These are phyloP conservation scores for Malacoctenus gilli DNA, from an alignment of 2,797 vertebrate species.

Conservation along the genomic window DNA sequence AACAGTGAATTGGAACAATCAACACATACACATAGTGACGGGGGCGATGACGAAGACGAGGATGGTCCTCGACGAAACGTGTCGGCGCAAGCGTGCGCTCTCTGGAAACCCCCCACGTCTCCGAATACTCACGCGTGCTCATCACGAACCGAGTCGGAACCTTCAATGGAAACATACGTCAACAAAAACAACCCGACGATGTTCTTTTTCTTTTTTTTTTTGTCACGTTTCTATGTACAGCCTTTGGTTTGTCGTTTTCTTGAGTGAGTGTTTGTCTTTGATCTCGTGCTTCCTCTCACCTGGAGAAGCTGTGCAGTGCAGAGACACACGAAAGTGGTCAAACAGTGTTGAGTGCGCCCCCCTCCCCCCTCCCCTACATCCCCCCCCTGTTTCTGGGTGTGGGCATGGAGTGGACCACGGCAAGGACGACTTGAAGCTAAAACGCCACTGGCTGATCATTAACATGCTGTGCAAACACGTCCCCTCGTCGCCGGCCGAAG, in stretches of 20 bases:
- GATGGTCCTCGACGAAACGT: too few species aligned
- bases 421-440: slow-evolving; percentile 6
- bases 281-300: neutral
- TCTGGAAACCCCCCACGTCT: too few species aligned
- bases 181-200: too few species aligned
- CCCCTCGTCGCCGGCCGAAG: too few species aligned
- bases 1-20: neutral
- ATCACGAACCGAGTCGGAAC: too few species aligned
- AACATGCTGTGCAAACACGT: too few species aligned
- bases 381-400: neutral
- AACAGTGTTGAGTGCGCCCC: too few species aligned
- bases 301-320: neutral
- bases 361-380: neutral
- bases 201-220: neutral
- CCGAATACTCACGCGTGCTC: too few species aligned
- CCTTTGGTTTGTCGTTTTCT: slow-evolving; percentile 18
- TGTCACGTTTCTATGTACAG: neutral
- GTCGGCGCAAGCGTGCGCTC: too few species aligned
- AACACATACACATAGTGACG: neutral
- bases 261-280: slow-evolving; percentile 1
- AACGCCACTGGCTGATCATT: slow-evolving; percentile 10
- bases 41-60: too few species aligned
- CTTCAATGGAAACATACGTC: slow-evolving; percentile 1
- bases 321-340: neutral
- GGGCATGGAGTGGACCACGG: neutral